Evolutionary conservation across 1,140 invertebrate genomes (phyloP).

Genomic region (Drosophila triauraria): DNA sequence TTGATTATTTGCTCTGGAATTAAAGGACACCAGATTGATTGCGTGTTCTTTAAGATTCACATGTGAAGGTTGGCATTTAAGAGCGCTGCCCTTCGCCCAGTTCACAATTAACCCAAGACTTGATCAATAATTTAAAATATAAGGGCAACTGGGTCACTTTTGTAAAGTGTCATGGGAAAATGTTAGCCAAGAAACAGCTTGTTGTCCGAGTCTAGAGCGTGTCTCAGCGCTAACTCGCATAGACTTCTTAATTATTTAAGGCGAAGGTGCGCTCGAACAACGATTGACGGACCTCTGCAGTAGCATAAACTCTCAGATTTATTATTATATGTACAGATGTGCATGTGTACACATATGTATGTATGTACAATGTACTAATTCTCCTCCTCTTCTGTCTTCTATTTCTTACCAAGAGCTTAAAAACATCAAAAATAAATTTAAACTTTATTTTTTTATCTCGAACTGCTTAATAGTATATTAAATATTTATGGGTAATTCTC

Average conservation of each 20-base stretch:
- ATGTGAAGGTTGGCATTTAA: constrained; percentile 26
- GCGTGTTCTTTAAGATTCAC: constrained; percentile 16
- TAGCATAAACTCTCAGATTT: background rate
- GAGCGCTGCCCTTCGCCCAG: constrained; percentile 4
- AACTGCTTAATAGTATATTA: too few species aligned
- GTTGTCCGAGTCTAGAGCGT: background rate
- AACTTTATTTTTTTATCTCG: too few species aligned
- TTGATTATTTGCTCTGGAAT: background rate
- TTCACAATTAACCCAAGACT: constrained; percentile 47
- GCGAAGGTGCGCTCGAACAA: background rate
- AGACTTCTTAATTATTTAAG: constrained; percentile 5
- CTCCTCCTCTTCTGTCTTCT: too few species aligned
- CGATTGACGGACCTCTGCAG: background rate
- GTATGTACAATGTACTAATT: too few species aligned
- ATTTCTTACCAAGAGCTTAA: too few species aligned
- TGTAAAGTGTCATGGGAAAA: constrained; percentile 4
- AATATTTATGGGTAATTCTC: too few species aligned
- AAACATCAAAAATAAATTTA: too few species aligned
- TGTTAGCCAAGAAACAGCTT: constrained; percentile 1
- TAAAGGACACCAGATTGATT: background rate
- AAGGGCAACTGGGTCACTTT: constrained; percentile 20
- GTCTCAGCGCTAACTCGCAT: background rate
- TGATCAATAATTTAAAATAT: constrained; percentile 65
- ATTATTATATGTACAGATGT: background rate
- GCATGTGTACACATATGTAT: background rate